Evolutionary conservation across 1,140 invertebrate species (phyloP), one percentile per base, ranked within the genome.

Genomic region (Sinella curviseta): DNA sequence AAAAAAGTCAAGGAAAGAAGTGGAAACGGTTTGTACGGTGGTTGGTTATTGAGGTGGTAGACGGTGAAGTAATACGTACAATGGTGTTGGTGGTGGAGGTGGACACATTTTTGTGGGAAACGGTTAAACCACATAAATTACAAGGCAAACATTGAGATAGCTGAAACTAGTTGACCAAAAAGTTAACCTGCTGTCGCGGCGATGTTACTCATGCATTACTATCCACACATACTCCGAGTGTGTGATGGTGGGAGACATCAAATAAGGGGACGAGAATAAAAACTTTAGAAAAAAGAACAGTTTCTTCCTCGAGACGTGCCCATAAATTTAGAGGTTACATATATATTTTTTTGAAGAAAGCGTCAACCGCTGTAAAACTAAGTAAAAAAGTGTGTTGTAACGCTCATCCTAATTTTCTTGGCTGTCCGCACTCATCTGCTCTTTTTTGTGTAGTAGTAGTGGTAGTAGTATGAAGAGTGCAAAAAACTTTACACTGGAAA

Each of bases 91-190:
- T n/a, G n/a, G n/a, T n/a, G n/a, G n/a, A n/a, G n/a, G 14, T 60
- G 55, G 55, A 60, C 55, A 60, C 55, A 3, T 60, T 60, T 60
- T 8, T 3, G 14, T 12, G 55, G 14, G n/a, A 60, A n/a, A 24
- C 3, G 55, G 55, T 60, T 60, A 60, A 24, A 60, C 55, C 55
- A 26, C 55, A 60, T 60, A 60, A 60, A 60, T 60, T 60, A 60
- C 55, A 14, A 14, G 8, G 24, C 55, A 8, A 60, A 60, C 55
- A 60, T n/a, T n/a, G 55, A 60, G 14, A 60, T n/a, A 60, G 39
- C 39, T 48, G 17, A 60, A n/a, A n/a, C n/a, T n/a, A 60, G 55
- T 60, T 60, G 14, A 60, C 55, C 55, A 60, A 26, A n/a, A n/a
- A 60, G 24, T 60, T 60, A 60, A 26, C 55, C 24, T 60, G n/a